Base-by-base conservation (phyloP, 2,888 invertebrate species). In the Hartigia nigra region DNA sequence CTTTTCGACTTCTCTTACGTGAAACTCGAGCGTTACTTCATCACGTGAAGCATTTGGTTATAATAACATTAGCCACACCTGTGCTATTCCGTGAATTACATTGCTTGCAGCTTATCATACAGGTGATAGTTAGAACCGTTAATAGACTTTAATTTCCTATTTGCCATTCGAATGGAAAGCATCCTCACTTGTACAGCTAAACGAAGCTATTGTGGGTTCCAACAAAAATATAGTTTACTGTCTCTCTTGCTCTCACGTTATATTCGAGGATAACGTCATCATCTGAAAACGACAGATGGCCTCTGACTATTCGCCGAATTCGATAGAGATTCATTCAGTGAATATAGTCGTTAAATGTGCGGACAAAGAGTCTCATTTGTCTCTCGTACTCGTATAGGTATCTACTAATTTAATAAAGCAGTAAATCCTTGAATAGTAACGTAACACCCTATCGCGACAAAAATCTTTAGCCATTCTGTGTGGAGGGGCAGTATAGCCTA, bases 91-190 rank as follows among this genome's bases (percentile, higher is more conserved):
- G 9, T 23, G 39, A 23, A 9, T 55, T 23, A 55, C 39, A 9
- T 55, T 55, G 39, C 39, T 55, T 55, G 5, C 23, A 23, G 9
- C 14, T 9, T 55, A 55, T 1, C 39, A 55, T 39, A 39, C 23
- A 55, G 39, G 39, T 1, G 9, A 23, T 23, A 55, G 39, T 5
- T 23, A 55, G 39, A 55, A 5, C 39, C 80, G 86, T 87, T 86
- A 87, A 89, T 88, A 88, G 88, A 88, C 87, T 88, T 88, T 87
- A 89, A 89, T 89, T 88, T 89, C 88, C 88, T 86, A 87, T 76
- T 77, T 79, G 83, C 39, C 23, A 55, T 55, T 55, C 39, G 39
- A 55, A 23, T 55, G 39, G 23, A 55, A 55, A 55, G 39, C 5
- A 55, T 55, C 5, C 23, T 14, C 23, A 9, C 1, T 14, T 55